Evolutionary conservation across 2,113 vertebrate genomes (phyloP), one percentile per base, ranked within the genome.

Genomic region (Pluvialis apricaria): DNA sequence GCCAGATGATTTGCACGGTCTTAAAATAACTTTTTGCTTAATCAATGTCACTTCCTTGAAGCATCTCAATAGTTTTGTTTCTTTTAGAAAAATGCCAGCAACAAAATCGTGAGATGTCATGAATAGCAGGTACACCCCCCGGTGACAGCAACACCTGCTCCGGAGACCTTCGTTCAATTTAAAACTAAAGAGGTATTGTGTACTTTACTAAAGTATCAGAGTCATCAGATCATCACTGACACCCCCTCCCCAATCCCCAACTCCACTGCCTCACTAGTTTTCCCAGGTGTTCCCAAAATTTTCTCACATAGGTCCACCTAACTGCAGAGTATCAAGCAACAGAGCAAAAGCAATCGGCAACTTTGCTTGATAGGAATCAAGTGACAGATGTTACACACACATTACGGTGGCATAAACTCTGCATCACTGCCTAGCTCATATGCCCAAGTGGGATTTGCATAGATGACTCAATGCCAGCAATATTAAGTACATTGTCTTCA

Each of bases 11-110:
- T 84, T 89, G 57, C 93, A 92, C 1, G 0, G 49, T 45, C 95
- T 93, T 86, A 94, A 96, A 94, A 96, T 94, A 97, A 91, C 72
- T 66, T 93, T 68, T 75, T 69, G n/a, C 72, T 93, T 93, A 86
- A 96, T 93, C 90, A 93, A 34, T 91, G 88, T 75, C 69, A 44
- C 44, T 94, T 97, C 77, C 92, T 94, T 79, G 34, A 78, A 81
- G 52, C 52, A 82, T 22, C 40, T 86, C 71, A 73, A 6, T 83
- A 83, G 82, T 78, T 93, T 73, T 77, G 66, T 77, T 94, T 86
- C 68, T 93, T 94, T 82, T 45, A 82, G 76, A 88, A 94, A 96
- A 92, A 92, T 10, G 15, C 6, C 45, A 82, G 58, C 45, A 64
- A 68, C 22, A 45, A 93, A 86, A 82, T 69, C 85, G 32, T 40